A percentile compares a stretch with the other conserved stretches of the same genome.
Conservation (phyloP, 2,888 invertebrate genomes). For the Lampropteryx suffumata region DNA sequence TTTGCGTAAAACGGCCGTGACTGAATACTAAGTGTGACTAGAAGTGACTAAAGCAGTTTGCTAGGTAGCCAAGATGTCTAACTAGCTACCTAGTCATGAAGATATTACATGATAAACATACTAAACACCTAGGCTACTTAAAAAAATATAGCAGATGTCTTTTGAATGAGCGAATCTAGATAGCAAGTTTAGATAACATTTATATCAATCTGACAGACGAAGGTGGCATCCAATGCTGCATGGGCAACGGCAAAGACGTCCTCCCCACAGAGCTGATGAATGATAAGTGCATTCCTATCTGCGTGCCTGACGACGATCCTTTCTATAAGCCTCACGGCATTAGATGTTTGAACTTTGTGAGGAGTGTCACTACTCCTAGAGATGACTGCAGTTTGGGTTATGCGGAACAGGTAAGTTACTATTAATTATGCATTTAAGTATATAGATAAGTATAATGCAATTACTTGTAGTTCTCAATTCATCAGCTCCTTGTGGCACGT, state of each 20-base stretch:
- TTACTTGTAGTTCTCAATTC: too few relatives aligned
- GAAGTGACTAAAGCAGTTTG: neutral
- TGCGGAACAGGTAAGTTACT: slow-evolving; percentile 80
- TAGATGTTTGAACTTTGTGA: slow-evolving; percentile 83
- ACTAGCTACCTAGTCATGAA: too few relatives aligned
- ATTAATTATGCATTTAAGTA: too few relatives aligned
- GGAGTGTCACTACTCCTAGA: slow-evolving; percentile 81
- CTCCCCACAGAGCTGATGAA: slow-evolving; percentile 73
- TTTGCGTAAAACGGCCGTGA: too few relatives aligned
- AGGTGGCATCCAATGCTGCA: slow-evolving; percentile 81
- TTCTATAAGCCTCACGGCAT: slow-evolving; percentile 76
- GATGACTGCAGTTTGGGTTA: slow-evolving; percentile 82
- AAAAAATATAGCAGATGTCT: too few relatives aligned
- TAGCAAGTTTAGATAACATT: neutral
- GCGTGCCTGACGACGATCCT: slow-evolving; percentile 78
- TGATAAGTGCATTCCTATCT: slow-evolving; percentile 84
- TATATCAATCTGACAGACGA: slow-evolving; percentile 48
- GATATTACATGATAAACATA: too few relatives aligned
- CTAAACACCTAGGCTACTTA: too few relatives aligned
- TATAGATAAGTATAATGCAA: too few relatives aligned
- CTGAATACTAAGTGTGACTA: neutral
- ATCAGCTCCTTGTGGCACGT: too few relatives aligned
- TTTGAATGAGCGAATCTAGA: too few relatives aligned
- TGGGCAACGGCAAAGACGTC: slow-evolving; percentile 64
- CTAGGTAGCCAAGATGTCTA: too few relatives aligned